These are phyloP conservation scores for Lingula anatina DNA, from an alignment of 2,888 invertebrate species.

Conservation along the genomic window DNA sequence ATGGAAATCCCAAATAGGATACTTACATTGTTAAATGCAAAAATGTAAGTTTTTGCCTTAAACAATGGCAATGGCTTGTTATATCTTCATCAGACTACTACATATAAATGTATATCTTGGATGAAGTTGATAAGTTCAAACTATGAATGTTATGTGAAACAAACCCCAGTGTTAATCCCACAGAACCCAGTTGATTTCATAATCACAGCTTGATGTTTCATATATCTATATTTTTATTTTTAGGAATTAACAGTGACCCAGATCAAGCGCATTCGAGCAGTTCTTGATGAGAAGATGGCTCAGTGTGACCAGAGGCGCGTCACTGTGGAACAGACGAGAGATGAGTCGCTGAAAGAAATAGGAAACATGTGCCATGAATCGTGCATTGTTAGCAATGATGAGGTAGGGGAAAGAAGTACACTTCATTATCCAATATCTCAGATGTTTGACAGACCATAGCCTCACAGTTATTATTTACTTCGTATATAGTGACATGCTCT, in stretches of 20 bases:
- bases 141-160: not conserved
- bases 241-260: constrained; percentile 77
- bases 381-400: constrained; percentile 93
- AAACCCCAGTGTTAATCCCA: not conserved
- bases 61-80: not conserved
- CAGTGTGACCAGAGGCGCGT: constrained; percentile 68
- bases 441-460: too few species aligned
- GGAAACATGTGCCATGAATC: constrained; percentile 92
- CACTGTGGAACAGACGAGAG: constrained; percentile 71
- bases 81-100: too few species aligned
- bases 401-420: too few species aligned
- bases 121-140: too few species aligned
- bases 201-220: too few species aligned
- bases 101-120: too few species aligned
- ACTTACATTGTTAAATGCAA: too few species aligned
- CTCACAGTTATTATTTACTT: too few species aligned
- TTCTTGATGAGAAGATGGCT: constrained; percentile 78
- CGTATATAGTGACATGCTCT: too few species aligned
- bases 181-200: not conserved
- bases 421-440: too few species aligned
- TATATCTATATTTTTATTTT: constrained; percentile 6
- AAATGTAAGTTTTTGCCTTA: too few species aligned
- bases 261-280: constrained; percentile 77
- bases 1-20: too few species aligned
- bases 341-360: constrained; percentile 79